A percentile compares a stretch with the other conserved stretches of the same genome.
These are phyloP conservation scores for Endomychus coccineus DNA, from an alignment of 2,888 invertebrate species.

Conservation along the genomic window DNA sequence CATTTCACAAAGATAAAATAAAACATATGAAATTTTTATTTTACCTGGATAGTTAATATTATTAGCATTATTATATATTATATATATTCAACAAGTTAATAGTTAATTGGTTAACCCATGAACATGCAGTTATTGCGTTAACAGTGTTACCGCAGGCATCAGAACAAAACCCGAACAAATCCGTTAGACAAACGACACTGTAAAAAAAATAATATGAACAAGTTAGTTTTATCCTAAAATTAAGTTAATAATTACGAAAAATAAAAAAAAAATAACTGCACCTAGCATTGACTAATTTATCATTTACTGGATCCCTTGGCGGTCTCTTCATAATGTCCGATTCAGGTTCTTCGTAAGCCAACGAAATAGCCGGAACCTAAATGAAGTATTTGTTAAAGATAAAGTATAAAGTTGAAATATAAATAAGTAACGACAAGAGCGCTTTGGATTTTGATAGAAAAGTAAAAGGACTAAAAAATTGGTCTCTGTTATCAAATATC, in stretches of 20 bases:
- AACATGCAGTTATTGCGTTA: slow-evolving; percentile 9
- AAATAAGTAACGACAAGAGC: neutral
- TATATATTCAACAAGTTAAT: too few relatives aligned
- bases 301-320: slow-evolving; percentile 78
- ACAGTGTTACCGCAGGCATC: slow-evolving; percentile 18
- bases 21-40: too few relatives aligned
- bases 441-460: neutral
- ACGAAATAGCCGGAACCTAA: slow-evolving; percentile 83
- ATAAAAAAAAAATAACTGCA: slow-evolving; percentile 41
- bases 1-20: neutral
- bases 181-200: too few relatives aligned
- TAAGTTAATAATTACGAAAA: slow-evolving; percentile 9
- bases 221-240: slow-evolving; percentile 12
- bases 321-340: slow-evolving; percentile 91
- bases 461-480: too few relatives aligned
- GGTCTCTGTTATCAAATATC: too few relatives aligned
- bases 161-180: slow-evolving; percentile 17
- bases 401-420: too few relatives aligned
- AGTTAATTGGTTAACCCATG: slow-evolving; percentile 8
- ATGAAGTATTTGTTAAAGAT: too few relatives aligned
- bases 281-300: slow-evolving; percentile 93
- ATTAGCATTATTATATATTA: too few relatives aligned
- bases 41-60: too few relatives aligned
- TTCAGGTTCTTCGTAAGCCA: slow-evolving; percentile 86
- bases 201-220: slow-evolving; percentile 11